Conservation (phyloP, 2,888 invertebrate species). For the Andrena minutula region DNA sequence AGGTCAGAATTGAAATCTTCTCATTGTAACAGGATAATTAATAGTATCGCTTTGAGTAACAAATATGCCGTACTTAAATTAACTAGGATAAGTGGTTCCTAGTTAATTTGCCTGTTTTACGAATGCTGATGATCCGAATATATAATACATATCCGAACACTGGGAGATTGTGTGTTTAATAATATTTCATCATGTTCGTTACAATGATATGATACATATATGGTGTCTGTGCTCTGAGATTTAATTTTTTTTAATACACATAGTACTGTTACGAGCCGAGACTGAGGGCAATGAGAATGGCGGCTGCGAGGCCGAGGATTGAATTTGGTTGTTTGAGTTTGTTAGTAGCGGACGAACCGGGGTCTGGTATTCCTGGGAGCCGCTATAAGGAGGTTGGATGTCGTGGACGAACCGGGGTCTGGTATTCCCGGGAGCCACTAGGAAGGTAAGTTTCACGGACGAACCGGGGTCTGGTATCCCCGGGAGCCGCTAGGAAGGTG, state of each 20-base stretch:
- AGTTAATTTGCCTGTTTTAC: not conserved
- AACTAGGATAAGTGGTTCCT: not conserved
- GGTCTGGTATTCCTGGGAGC: too few species aligned
- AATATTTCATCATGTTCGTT: slow-evolving; percentile 7
- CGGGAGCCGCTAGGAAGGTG: too few species aligned
- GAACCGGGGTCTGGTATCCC: too few species aligned
- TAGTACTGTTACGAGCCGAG: too few species aligned
- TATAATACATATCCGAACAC: not conserved
- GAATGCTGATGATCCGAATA: not conserved
- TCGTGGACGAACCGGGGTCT: too few species aligned
- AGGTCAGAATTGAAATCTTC: not conserved
- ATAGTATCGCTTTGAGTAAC: not conserved
- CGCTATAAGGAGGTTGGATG: too few species aligned
- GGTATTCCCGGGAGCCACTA: too few species aligned
- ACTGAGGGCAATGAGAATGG: too few species aligned
- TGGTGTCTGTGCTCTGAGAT: slow-evolving; percentile 27
- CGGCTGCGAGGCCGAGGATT: too few species aligned
- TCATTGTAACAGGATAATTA: not conserved
- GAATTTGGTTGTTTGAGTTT: too few species aligned
- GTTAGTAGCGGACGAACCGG: too few species aligned
- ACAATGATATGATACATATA: slow-evolving; percentile 40
- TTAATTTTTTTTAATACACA: slow-evolving; percentile 18
- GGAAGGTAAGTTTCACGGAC: too few species aligned
- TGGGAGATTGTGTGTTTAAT: slow-evolving; percentile 13
- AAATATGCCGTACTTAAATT: not conserved